A percentile compares a stretch with the other conserved stretches of the same genome.
These are phyloP conservation scores for Coronaproctus castanopsis DNA, from an alignment of 2,888 invertebrate species.

Conservation along the genomic window DNA sequence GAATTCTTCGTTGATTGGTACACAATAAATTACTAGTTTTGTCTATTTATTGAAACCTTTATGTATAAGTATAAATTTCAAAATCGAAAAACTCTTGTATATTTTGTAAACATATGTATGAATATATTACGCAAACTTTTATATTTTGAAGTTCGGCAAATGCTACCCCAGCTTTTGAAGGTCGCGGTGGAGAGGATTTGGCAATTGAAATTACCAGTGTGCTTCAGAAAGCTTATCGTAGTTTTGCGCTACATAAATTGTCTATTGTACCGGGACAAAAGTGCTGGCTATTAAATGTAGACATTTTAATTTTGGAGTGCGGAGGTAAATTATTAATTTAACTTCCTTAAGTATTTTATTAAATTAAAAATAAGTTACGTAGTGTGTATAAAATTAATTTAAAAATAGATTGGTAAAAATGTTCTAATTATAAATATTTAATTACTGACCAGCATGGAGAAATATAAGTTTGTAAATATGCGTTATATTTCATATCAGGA, in stretches of 20 bases:
- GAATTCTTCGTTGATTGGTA: conserved; percentile 95
- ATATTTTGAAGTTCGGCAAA: conserved; percentile 97
- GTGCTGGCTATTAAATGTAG: conserved; percentile 87
- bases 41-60: no score
- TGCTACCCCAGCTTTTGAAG: conserved; percentile 92
- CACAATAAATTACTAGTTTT: no score
- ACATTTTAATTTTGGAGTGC: conserved; percentile 81
- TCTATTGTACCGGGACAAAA: conserved; percentile 67
- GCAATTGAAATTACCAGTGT: conserved; percentile 64
- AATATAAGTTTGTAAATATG: no score
- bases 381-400: no score
- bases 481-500: no score
- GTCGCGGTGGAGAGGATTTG: conserved; percentile 79
- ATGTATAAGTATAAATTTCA: no score
- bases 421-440: not conserved
- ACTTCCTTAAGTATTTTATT: no score
- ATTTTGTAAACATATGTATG: no score
- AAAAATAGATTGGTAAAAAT: no score
- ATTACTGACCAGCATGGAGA: not conserved
- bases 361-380: no score
- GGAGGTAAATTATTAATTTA: conserved; percentile 93
- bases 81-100: no score
- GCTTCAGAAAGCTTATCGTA: conserved; percentile 56
- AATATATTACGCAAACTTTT: no score
- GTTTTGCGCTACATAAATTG: conserved; percentile 54